Percentiles rank a stretch among this genome's conserved stretches.
phyloP scores from a whole-genome alignment of 2,888 invertebrate genomes.

The Sphaeridia pumilis region DNA sequence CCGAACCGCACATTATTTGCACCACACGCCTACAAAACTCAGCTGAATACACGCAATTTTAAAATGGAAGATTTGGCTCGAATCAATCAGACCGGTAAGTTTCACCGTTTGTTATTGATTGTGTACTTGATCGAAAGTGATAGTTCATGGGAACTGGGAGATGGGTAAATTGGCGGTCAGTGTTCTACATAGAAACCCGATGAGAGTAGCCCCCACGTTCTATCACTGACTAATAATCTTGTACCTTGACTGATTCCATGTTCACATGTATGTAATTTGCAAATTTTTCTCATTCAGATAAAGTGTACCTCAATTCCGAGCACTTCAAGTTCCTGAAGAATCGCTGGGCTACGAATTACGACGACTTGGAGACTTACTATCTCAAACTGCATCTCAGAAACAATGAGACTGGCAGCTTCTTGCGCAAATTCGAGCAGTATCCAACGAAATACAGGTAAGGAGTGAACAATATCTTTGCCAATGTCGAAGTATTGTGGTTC shows the following conservation, averaged over 20 bases:
- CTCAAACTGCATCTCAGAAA: constrained; percentile 84
- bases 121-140: no score
- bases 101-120: constrained; percentile 10
- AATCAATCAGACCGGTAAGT: constrained; percentile 57
- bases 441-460: constrained; percentile 62
- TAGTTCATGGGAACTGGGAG: no score
- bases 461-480: no score
- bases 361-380: constrained; percentile 74
- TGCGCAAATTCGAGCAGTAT: constrained; percentile 71
- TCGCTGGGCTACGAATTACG: constrained; percentile 89
- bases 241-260: no score
- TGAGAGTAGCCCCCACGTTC: no score
- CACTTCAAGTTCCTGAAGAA: constrained; percentile 82
- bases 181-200: no score
- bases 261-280: no score
- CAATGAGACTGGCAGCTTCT: constrained; percentile 68
- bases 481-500: no score
- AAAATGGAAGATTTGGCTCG: constrained; percentile 78
- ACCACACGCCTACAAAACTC: constrained; percentile 76
- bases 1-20: constrained; percentile 83
- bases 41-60: constrained; percentile 66
- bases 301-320: constrained; percentile 68
- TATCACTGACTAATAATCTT: no score
- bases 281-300: constrained; percentile 50
- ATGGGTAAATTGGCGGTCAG: no score